phyloP scores from a whole-genome alignment of 2,797 vertebrate genomes.

The Amblyopsis hoosieri region DNA sequence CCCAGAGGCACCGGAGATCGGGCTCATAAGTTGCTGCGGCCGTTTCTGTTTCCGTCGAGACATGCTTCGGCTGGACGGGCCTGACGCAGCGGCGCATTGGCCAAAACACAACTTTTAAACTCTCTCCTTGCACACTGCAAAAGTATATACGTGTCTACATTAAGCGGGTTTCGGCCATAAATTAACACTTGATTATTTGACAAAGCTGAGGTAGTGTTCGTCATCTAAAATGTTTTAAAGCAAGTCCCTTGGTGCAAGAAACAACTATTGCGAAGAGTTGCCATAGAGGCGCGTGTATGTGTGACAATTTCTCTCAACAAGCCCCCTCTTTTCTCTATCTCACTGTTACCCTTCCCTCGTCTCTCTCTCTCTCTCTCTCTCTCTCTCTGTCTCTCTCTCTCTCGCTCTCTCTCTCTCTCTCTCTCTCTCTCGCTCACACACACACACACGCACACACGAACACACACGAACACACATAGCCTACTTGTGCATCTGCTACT shows the following conservation, averaged over 20 bases:
- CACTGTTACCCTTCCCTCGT: conserved; percentile 60
- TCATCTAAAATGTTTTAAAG: conserved; percentile 35
- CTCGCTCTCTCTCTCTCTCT: not conserved
- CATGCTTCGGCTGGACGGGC: conserved; percentile 70
- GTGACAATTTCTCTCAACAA: conserved; percentile 72
- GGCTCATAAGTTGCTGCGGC: conserved; percentile 77
- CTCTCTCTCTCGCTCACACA: too few species aligned
- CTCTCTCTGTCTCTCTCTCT: not conserved
- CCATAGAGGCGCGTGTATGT: conserved; percentile 49
- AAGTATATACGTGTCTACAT: conserved; percentile 53
- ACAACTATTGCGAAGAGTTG: conserved; percentile 23
- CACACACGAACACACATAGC: conserved; percentile 64
- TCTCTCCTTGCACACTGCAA: conserved; percentile 63
- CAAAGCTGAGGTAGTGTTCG: conserved; percentile 17
- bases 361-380: conserved; percentile 34
- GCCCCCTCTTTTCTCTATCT: conserved; percentile 68
- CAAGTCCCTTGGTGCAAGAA: too few species aligned
- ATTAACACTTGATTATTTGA: conserved; percentile 3
- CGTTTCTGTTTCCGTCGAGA: conserved; percentile 81
- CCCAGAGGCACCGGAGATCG: conserved; percentile 66
- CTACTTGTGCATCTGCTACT: conserved; percentile 79
- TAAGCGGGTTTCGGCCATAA: conserved; percentile 17
- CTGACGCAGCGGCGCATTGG: conserved; percentile 55
- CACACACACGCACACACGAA: conserved; percentile 34
- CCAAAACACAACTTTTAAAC: conserved; percentile 61